Conservation (phyloP, 2,113 vertebrate genomes). For the Hippocampus zosterae region DNA sequence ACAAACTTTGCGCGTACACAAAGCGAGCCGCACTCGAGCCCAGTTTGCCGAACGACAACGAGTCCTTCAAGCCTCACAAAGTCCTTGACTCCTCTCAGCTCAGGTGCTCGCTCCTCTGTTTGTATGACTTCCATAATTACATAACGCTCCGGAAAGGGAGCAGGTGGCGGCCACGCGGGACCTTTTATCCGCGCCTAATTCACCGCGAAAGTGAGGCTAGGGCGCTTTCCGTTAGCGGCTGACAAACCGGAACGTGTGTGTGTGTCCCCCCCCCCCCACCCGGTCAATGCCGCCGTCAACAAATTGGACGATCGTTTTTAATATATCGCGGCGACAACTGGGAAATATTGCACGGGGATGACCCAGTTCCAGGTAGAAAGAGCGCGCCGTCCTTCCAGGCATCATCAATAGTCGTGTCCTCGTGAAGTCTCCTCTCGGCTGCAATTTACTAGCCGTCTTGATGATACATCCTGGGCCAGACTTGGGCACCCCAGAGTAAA, state of each 20-base stretch:
- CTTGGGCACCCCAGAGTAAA: too few relatives aligned
- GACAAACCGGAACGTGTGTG: conserved; percentile 18
- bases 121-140: not conserved
- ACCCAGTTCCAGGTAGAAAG: not conserved
- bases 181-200: conserved; percentile 45
- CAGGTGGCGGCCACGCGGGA: conserved; percentile 33
- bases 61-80: not conserved
- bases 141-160: conserved; percentile 11
- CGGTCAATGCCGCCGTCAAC: not conserved
- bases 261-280: too few relatives aligned
- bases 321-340: not conserved
- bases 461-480: not conserved
- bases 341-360: not conserved
- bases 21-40: not conserved
- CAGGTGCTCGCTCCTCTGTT: not conserved
- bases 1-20: not conserved
- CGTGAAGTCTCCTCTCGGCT: not conserved
- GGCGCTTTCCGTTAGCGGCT: conserved; percentile 41
- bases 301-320: not conserved
- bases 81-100: not conserved
- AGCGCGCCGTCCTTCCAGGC: not conserved
- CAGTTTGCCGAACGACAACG: not conserved
- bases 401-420: not conserved
- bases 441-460: not conserved
- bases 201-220: conserved; percentile 29